Evolutionary conservation across 64 coral and sea anemone genomes (phyloP), one percentile per base, ranked within the genome.

Genomic region (Pocillopora damicornis): DNA sequence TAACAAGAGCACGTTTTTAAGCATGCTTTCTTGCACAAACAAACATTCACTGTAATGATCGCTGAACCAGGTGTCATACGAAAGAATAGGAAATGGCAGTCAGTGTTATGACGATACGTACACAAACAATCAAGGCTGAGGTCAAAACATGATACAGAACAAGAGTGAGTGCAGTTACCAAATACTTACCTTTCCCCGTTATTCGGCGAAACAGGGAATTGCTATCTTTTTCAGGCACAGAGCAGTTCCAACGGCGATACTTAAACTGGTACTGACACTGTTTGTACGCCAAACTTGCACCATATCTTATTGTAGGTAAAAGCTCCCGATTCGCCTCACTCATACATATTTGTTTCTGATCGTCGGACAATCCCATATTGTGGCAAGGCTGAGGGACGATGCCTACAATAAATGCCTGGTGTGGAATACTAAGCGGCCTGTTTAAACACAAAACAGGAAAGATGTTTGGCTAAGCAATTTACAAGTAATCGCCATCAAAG

Each of bases 241-340:
- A 92, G 57, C 90, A 92, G 75, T 92, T 92, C 90, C 90, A 92
- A 11, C 84, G 74, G 14, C 84, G 60, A 67, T 92, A 92, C 25
- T 92, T 75, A 87, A 87, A 92, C 82, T 92, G 90, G 35, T 60
- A 63, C 35, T 92, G 22, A 34, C 90, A 92, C 30, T 92, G 82
- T 13, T 79, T 9, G 30, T 61, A 59, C 34, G 90, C 90, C n/a
- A 87, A 76, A 17, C 57, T 80, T 1, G 75, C 90, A 20, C 90
- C 90, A 16, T 73, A 14, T 37, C 83, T 86, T 74, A 92, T 65
- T 15, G 75, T 79, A n/a, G 75, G 14, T 56, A 92, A 79, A 22
- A 79, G 22, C 4, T 79, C 76, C 56, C 30, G 37, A 30, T 92
- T 35, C 22, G 30, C 18, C 15, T 16, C 15, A 61, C 90, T 87